A percentile compares a stretch with the other conserved stretches of the same genome.
Evolutionary conservation across 2,113 vertebrate genomes (phyloP).

Genomic region (Gallinago paraguaiae): DNA sequence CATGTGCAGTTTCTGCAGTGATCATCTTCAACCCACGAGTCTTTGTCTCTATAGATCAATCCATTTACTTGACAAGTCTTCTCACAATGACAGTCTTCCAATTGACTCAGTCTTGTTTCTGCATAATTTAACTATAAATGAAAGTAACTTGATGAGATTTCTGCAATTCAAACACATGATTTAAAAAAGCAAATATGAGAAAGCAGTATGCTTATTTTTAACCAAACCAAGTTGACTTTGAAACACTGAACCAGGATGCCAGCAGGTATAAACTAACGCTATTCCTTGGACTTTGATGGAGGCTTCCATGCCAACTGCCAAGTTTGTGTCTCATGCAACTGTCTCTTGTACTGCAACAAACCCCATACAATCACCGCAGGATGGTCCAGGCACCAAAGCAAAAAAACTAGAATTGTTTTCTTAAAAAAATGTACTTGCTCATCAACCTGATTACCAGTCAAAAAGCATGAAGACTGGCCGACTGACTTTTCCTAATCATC

Average conservation of each 20-base stretch:
- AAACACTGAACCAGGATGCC: conserved; percentile 15
- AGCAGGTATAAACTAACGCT: background rate
- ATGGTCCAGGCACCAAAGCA: background rate
- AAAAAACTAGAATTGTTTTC: background rate
- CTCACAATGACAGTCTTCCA: conserved; percentile 95
- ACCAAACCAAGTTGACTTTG: background rate
- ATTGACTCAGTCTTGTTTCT: conserved; percentile 91
- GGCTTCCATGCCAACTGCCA: background rate
- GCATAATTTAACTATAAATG: conserved; percentile 90
- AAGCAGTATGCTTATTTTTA: background rate
- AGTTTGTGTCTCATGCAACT: background rate
- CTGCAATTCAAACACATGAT: background rate
- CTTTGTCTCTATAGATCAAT: conserved; percentile 87
- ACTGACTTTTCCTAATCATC: background rate
- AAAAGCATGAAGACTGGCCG: background rate
- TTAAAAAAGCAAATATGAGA: conserved; percentile 23
- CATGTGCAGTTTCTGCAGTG: conserved; percentile 94
- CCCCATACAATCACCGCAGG: background rate
- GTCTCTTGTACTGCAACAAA: conserved; percentile 21
- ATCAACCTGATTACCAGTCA: background rate
- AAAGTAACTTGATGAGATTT: conserved; percentile 61
- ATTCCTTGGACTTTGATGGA: background rate
- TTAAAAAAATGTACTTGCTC: background rate
- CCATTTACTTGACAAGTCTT: conserved; percentile 90
- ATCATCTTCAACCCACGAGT: conserved; percentile 92